Conservation (phyloP, 2,113 vertebrate genomes). For the Orycteropus afer region DNA sequence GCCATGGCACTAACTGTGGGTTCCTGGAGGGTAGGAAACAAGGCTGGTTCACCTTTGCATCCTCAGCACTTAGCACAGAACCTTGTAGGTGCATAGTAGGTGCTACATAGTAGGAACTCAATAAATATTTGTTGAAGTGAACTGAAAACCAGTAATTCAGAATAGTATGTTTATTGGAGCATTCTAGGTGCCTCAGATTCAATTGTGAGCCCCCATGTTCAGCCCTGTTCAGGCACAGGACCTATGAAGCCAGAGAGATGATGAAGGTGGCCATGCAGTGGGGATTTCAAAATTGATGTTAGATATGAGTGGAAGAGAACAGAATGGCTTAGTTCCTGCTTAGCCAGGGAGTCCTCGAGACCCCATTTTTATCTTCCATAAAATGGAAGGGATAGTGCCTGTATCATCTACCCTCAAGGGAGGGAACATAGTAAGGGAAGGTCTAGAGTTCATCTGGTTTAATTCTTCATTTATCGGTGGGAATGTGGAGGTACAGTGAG, state of each 20-base stretch:
- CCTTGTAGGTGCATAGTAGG: too few relatives aligned
- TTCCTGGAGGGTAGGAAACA: not conserved
- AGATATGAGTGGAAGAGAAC: not conserved
- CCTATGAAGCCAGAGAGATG: not conserved
- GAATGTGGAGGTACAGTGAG: not conserved
- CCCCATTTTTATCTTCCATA: not conserved
- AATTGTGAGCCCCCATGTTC: not conserved
- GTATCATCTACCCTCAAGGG: accelerated
- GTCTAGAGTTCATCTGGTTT: not conserved
- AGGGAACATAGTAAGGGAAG: not conserved
- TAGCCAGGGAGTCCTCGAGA: not conserved
- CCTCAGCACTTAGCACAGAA: not conserved
- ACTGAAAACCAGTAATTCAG: not conserved
- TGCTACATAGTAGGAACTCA: not conserved
- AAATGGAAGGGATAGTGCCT: not conserved
- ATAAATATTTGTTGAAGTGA: not conserved
- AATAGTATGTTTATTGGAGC: accelerated
- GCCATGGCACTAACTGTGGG: not conserved
- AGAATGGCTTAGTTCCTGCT: not conserved
- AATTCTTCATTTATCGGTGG: not conserved
- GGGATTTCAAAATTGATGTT: not conserved
- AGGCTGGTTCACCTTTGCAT: not conserved
- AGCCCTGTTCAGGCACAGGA: not conserved
- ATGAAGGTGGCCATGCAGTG: not conserved
- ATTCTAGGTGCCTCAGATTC: not conserved